Evolutionary conservation across 53 echinoderm and acorn worm genomes (phyloP), one percentile per base, ranked within the genome.

Genomic region (Apostichopus leukothele): DNA sequence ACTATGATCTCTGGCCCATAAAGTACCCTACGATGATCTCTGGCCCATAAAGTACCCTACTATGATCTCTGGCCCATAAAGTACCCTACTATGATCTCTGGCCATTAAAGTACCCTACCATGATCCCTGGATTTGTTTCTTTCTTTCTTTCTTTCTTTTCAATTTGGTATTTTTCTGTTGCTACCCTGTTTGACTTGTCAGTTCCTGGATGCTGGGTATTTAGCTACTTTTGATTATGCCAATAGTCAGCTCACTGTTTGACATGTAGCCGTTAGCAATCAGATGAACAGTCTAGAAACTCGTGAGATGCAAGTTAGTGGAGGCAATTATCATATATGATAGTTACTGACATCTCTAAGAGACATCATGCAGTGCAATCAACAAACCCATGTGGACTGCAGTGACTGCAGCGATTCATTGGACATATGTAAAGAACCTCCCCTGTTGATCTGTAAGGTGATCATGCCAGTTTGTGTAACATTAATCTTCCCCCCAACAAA

Each of bases 321-420:
- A 71, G 71, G 71, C 71, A 71, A 71, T 71, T 71, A 71, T 71
- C 71, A 18, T 71, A 18, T 71, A 14, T 71, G 71, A 71, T 71
- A 71, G 71, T 71, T 71, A 71, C 71, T 71, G 71, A 71, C 71
- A 71, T 71, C n/a, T 71, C 71, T 71, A 71, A 71, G 71, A 71
- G 71, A 71, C 71, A 19, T 71, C 71, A 71, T 19, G 20, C 6
- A 6, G 71, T 18, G 71, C 14, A 71, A 71, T n/a, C 71, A 71
- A 18, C 6, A 71, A n/a, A 16, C 71, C 18, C 16, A 14, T 71
- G 71, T n/a, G 13, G 71, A 71, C 71, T 71, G 71, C 14, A 39
- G 39, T 39, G 2, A 71, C 18, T 18, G 6, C 71, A 6, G 18
- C 71, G 20, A 19, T 71, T 71, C 20, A 71, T 71, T 71, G 14